Conservation (phyloP, 2,888 invertebrate species). For the Cryptocheilus praepositus region DNA sequence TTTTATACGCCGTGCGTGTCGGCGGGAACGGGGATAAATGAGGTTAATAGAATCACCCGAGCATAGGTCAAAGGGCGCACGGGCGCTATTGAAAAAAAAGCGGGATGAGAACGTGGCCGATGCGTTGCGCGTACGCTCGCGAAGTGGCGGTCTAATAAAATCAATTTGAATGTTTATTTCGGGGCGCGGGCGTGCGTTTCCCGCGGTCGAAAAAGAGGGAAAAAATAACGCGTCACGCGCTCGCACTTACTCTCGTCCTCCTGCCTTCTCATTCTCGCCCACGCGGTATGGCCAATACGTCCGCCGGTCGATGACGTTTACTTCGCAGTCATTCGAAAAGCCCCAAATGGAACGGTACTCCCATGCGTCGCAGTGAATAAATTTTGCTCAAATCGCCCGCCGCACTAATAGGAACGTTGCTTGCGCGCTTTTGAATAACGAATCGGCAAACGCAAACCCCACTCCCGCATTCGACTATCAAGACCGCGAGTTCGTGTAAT, state of each 20-base stretch:
- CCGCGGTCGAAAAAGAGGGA: background rate
- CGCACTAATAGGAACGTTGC: background rate
- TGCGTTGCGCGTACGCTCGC: background rate
- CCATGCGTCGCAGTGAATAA: background rate
- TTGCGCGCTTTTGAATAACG: background rate
- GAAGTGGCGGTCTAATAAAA: slow-evolving; percentile 54
- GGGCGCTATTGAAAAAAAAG: slow-evolving; percentile 2
- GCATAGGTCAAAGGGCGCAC: slow-evolving; percentile 15
- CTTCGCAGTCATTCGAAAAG: background rate
- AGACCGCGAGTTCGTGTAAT: too few species aligned
- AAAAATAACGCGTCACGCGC: background rate
- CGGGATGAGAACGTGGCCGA: background rate
- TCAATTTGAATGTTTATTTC: slow-evolving; percentile 65
- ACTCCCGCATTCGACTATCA: too few species aligned
- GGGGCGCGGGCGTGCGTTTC: slow-evolving; percentile 27
- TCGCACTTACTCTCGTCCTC: background rate
- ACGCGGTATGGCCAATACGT: slow-evolving; percentile 1
- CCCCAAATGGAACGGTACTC: too few species aligned
- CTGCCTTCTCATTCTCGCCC: slow-evolving; percentile 2
- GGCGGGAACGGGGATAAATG: slow-evolving; percentile 20
- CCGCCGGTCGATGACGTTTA: slow-evolving; percentile 9
- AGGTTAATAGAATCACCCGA: slow-evolving; percentile 16
- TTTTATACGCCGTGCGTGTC: background rate
- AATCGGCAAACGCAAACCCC: background rate
- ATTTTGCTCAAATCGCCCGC: background rate